Evolutionary conservation across 2,888 invertebrate genomes (phyloP), one percentile per base, ranked within the genome.

Genomic region (Atethmia centrago): DNA sequence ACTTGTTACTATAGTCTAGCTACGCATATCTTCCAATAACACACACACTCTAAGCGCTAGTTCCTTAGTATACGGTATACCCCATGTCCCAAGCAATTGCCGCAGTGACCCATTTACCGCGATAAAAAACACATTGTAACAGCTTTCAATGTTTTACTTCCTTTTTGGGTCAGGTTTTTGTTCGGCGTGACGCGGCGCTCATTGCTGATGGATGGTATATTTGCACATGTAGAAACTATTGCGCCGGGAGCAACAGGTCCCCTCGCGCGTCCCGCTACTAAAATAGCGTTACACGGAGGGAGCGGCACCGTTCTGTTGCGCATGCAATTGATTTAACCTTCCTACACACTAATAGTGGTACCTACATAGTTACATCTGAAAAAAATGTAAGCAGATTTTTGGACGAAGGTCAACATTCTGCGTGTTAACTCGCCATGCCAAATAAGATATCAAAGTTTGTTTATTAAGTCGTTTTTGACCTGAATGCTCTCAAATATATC

Each of bases 291-390:
- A 67, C 55, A 56, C 45, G 84, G 56, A 70, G 77, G 77, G 80
- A 71, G 69, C 80, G 55, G 61, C 61, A 66, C 72, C 74, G 63
- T 65, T 79, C 72, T 68, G 71, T 82, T 81, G 81, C 78, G 82
- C 74, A 76, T 84, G 85, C 91, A 91, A 94, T 93, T 93, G 92
- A 92, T 93, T 92, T 88, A 91, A 91, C 93, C 94, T 92, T 64
- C 42, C 53, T 61, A 49, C 61, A 74, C 31, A 59, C 59, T 9
- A 40, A 71, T 49, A n/a, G n/a, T n/a, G n/a, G n/a, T n/a, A n/a
- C n/a, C n/a, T n/a, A n/a, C 45, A 45, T 2, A 59, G 5, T 69
- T 28, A 47, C 55, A 25, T 21, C n/a, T n/a, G 28, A n/a, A 21
- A 14, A 21, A n/a, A 25, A 19, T n/a, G 28, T 51, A 14, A 28